phyloP scores from a whole-genome alignment of 2,797 vertebrate genomes.

The Mormyrus hasselquistii region DNA sequence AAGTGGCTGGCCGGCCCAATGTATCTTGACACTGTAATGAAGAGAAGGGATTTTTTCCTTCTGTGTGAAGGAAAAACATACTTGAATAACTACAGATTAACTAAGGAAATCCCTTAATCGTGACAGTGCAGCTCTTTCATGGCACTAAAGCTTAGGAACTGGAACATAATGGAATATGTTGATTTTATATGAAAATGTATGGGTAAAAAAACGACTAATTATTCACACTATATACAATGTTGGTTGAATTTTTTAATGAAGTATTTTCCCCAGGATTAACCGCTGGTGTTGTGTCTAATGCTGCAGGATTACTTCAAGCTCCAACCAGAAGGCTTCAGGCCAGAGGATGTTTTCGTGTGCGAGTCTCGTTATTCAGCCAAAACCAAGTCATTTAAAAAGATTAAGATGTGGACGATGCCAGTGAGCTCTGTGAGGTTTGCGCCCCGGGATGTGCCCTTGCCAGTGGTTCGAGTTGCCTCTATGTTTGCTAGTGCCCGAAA shows the following conservation, averaged over 20 bases:
- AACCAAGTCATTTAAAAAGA: constrained; percentile 94
- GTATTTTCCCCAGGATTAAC: not conserved
- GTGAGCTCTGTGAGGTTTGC: constrained; percentile 73
- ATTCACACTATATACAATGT: not conserved
- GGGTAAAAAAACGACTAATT: not conserved
- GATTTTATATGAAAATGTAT: not conserved
- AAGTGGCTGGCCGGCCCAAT: not conserved
- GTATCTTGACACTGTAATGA: not conserved
- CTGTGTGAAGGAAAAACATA: not conserved
- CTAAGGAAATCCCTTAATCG: not conserved
- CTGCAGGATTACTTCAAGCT: constrained; percentile 92
- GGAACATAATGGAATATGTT: not conserved
- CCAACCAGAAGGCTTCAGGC: constrained; percentile 80
- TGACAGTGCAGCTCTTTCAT: not conserved
- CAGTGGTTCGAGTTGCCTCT: constrained; percentile 89
- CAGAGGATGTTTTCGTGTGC: constrained; percentile 89
- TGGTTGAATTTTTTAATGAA: not conserved
- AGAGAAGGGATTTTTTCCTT: not conserved
- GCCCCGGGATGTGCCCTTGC: constrained; percentile 77
- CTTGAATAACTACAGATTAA: not conserved
- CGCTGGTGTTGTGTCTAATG: not conserved
- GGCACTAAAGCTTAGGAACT: not conserved
- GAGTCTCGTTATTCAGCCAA: constrained; percentile 89
- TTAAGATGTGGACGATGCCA: constrained; percentile 91
- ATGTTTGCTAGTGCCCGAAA: constrained; percentile 84